Evolutionary conservation across 2,797 vertebrate species (phyloP).

Genomic region (Micromesistius poutassou): DNA sequence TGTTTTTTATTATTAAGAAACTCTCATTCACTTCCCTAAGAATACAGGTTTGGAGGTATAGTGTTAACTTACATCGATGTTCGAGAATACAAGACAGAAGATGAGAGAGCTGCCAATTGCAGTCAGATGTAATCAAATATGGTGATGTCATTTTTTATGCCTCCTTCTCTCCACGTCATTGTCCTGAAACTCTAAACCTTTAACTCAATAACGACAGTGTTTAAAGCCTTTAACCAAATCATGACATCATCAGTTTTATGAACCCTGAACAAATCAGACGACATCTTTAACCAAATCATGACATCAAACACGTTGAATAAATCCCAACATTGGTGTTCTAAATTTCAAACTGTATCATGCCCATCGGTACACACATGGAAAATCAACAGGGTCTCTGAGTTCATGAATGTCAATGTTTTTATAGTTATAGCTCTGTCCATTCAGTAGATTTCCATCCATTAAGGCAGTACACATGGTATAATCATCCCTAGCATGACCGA

Average conservation of each 20-base stretch:
- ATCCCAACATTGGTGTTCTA: too few relatives aligned
- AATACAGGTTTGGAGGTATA: too few relatives aligned
- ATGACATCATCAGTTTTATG: background rate
- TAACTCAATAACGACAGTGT: background rate
- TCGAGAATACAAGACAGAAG: background rate
- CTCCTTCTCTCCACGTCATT: background rate
- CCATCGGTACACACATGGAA: too few relatives aligned
- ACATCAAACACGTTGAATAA: background rate
- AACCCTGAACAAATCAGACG: background rate
- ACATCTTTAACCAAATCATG: background rate
- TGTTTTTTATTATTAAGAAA: background rate
- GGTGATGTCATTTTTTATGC: background rate
- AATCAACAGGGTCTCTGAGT: background rate
- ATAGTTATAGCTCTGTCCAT: slow-evolving; percentile 28
- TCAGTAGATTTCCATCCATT: slow-evolving; percentile 24
- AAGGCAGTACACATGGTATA: slow-evolving; percentile 38
- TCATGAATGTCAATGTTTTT: background rate
- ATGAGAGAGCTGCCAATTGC: background rate
- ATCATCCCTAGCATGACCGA: slow-evolving; percentile 36
- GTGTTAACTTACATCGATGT: background rate
- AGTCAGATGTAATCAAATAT: background rate
- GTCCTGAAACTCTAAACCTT: slow-evolving; percentile 1
- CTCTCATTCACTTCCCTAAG: background rate
- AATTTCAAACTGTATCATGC: too few relatives aligned
- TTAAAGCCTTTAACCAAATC: background rate